Evolutionary conservation across 92 coral and sea anemone species (phyloP).

Genomic region (Epizoanthus scotinus): DNA sequence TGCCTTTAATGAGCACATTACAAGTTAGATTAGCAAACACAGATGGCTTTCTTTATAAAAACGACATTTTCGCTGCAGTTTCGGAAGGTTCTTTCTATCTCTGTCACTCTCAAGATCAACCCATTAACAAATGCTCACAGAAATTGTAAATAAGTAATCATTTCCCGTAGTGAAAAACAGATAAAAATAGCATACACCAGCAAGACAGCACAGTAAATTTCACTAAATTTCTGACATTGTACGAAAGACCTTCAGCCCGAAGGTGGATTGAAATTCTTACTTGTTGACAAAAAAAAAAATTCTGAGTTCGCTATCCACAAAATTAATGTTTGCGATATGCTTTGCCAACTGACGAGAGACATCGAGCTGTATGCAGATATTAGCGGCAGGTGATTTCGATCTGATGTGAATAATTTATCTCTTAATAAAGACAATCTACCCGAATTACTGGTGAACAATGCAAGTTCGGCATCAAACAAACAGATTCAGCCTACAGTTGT

Average conservation of each 20-base stretch:
- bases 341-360: constrained; percentile 1
- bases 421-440: constrained; percentile 13
- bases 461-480: constrained; percentile 5
- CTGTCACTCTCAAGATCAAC: not conserved
- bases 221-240: not conserved
- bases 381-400: constrained; percentile 17
- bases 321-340: not conserved
- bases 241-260: not conserved
- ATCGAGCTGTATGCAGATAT: not conserved
- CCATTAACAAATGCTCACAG: not conserved
- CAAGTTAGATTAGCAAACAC: constrained; percentile 33
- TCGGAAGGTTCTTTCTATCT: not conserved
- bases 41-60: constrained; percentile 7
- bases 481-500: constrained; percentile 20
- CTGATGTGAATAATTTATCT: constrained; percentile 14
- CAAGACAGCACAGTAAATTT: not conserved
- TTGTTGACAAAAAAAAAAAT: no score
- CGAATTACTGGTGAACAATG: constrained; percentile 32
- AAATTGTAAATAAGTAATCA: not conserved
- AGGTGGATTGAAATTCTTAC: not conserved
- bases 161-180: not conserved
- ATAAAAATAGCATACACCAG: not conserved
- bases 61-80: not conserved
- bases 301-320: not conserved
- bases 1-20: not conserved